Conservation (phyloP, 1,140 invertebrate species). For the Drepana arcuata region DNA sequence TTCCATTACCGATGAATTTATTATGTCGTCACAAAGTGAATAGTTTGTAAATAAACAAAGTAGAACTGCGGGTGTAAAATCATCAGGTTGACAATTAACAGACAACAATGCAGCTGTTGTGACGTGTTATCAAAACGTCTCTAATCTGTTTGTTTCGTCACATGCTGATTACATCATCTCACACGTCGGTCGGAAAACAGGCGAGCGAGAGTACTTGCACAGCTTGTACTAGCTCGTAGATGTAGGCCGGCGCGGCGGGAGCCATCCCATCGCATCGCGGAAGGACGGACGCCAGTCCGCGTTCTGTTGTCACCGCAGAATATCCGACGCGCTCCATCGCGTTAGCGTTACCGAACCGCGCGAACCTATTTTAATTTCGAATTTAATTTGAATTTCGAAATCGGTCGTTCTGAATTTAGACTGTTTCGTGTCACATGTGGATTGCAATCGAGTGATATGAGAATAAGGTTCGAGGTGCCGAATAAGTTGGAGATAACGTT, state of each 20-base stretch:
- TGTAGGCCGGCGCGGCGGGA: slow-evolving; percentile 62
- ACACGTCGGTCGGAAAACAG: slow-evolving; percentile 22
- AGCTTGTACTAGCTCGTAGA: slow-evolving; percentile 14
- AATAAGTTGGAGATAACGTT: slow-evolving; percentile 66
- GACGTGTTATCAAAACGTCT: slow-evolving; percentile 35
- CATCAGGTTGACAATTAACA: too few species aligned
- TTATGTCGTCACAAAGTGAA: too few species aligned
- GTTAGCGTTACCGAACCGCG: slow-evolving; percentile 20
- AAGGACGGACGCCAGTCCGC: slow-evolving; percentile 50
- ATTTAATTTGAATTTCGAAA: slow-evolving; percentile 23
- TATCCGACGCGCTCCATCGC: slow-evolving; percentile 45
- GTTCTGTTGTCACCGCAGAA: slow-evolving; percentile 48
- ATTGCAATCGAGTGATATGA: slow-evolving; percentile 43
- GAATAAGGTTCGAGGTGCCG: slow-evolving; percentile 65
- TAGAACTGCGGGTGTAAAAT: too few species aligned
- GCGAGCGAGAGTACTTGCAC: slow-evolving; percentile 3
- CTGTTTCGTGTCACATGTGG: slow-evolving; percentile 18
- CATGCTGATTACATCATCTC: slow-evolving; percentile 58
- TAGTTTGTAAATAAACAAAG: too few species aligned
- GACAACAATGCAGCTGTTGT: slow-evolving; percentile 18
- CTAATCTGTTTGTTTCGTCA: slow-evolving; percentile 45
- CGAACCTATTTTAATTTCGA: slow-evolving; percentile 21
- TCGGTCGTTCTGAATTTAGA: slow-evolving; percentile 19
- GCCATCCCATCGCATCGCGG: slow-evolving; percentile 41
- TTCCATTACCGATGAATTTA: too few species aligned